A percentile compares a stretch with the other conserved stretches of the same genome.
Conservation (phyloP, 2,888 invertebrate genomes). For the Copidosoma aretas region DNA sequence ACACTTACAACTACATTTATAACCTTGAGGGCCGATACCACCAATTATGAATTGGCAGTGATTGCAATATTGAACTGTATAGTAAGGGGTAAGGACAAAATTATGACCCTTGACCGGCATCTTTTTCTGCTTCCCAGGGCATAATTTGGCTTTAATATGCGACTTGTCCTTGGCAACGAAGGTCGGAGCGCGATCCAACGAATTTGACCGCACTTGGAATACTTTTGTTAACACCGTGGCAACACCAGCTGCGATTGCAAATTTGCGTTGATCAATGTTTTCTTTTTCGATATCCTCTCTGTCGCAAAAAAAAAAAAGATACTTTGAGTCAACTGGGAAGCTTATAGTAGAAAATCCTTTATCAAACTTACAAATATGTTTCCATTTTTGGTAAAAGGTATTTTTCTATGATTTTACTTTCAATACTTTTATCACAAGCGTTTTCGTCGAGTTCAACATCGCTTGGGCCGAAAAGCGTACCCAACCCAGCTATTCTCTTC, state of each 20-base stretch:
- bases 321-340: conserved; percentile 9
- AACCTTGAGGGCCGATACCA: conserved; percentile 97
- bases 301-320: conserved; percentile 42
- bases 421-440: conserved; percentile 79
- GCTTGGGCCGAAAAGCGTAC: conserved; percentile 86
- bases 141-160: conserved; percentile 69
- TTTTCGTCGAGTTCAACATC: conserved; percentile 82
- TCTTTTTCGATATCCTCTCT: conserved; percentile 73
- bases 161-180: conserved; percentile 87
- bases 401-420: conserved; percentile 77
- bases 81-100: conserved; percentile 86
- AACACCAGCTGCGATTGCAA: conserved; percentile 78
- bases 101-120: conserved; percentile 88
- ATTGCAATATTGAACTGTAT: conserved; percentile 89
- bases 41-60: conserved; percentile 91
- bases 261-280: conserved; percentile 67
- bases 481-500: conserved; percentile 88
- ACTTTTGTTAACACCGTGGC: conserved; percentile 82
- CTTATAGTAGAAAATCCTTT: not conserved
- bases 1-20: conserved; percentile 85
- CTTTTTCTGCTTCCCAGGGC: conserved; percentile 75
- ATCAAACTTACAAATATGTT: conserved; percentile 68
- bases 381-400: conserved; percentile 77
- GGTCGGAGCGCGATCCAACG: conserved; percentile 79
- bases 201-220: conserved; percentile 71